A percentile compares a stretch with the other conserved stretches of the same genome.
Conservation (phyloP, 2,797 vertebrate genomes). For the Kryptopterus vitreolus region DNA sequence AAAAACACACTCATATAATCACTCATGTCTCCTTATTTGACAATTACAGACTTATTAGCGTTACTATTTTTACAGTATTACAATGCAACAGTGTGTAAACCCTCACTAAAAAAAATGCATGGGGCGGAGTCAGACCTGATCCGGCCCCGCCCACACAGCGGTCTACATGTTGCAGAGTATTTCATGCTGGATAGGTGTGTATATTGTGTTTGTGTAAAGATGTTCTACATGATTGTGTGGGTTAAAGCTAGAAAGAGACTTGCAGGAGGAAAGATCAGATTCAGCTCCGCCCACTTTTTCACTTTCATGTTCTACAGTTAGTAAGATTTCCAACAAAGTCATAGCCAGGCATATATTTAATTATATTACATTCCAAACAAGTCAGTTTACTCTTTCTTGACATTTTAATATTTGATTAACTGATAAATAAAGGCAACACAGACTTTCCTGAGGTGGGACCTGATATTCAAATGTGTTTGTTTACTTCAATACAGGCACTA, state of each 20-base stretch:
- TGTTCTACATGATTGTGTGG: background rate
- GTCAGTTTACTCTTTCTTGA: no score
- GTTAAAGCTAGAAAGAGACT: background rate
- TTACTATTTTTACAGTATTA: background rate
- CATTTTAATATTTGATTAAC: no score
- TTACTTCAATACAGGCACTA: background rate
- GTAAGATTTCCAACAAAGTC: background rate
- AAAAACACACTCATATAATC: background rate
- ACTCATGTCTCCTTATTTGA: background rate
- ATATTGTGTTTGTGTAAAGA: background rate
- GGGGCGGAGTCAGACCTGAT: background rate
- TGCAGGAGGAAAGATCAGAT: background rate
- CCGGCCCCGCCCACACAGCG: background rate
- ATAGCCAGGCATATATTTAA: background rate
- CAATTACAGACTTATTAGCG: background rate
- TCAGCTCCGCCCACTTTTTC: background rate
- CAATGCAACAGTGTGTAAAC: no score
- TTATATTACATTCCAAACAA: no score
- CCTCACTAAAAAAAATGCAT: background rate
- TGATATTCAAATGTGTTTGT: background rate
- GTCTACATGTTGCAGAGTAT: background rate
- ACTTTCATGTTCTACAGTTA: background rate
- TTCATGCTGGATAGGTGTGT: background rate
- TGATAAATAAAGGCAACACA: no score
- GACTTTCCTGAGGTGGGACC: no score